Conservation (phyloP, 2,888 invertebrate species). For the Colletes collaris region DNA sequence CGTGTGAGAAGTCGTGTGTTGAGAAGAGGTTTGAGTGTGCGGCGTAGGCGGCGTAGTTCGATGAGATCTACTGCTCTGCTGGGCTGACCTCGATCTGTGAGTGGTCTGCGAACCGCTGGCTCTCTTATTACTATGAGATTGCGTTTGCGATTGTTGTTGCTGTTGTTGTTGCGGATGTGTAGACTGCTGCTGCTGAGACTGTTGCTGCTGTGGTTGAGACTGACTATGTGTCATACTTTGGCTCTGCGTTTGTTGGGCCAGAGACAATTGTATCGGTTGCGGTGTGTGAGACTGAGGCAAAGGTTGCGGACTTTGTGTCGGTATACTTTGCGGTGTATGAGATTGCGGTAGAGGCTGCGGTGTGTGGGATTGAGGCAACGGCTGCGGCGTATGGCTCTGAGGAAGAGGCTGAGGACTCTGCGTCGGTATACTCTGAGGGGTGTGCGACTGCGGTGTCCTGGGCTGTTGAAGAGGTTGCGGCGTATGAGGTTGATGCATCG, state of each 20-base stretch:
- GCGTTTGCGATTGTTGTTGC: constrained; percentile 77
- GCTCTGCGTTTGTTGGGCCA: constrained; percentile 77
- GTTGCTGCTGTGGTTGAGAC: constrained; percentile 76
- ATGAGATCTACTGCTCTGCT: constrained; percentile 78
- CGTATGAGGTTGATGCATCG: constrained; percentile 82
- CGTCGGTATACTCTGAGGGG: constrained; percentile 77
- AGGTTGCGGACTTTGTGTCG: constrained; percentile 79
- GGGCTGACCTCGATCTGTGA: constrained; percentile 78
- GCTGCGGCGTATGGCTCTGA: constrained; percentile 80
- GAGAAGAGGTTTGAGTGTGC: constrained; percentile 71
- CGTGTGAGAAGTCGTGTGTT: constrained; percentile 71
- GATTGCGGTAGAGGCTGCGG: constrained; percentile 77
- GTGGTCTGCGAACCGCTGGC: constrained; percentile 78
- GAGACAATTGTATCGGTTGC: constrained; percentile 79
- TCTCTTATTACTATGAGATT: constrained; percentile 78
- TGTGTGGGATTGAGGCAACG: constrained; percentile 74
- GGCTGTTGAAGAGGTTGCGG: constrained; percentile 81
- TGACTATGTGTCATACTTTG: constrained; percentile 76
- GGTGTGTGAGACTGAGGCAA: constrained; percentile 77
- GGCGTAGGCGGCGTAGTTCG: constrained; percentile 78
- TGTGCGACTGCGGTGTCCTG: constrained; percentile 83
- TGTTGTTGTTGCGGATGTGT: constrained; percentile 76
- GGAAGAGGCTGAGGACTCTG: constrained; percentile 82
- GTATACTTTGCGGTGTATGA: constrained; percentile 79
- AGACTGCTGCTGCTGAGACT: constrained; percentile 72